phyloP scores from a whole-genome alignment of 2,113 vertebrate genomes.

The Peromyscus californicus region DNA sequence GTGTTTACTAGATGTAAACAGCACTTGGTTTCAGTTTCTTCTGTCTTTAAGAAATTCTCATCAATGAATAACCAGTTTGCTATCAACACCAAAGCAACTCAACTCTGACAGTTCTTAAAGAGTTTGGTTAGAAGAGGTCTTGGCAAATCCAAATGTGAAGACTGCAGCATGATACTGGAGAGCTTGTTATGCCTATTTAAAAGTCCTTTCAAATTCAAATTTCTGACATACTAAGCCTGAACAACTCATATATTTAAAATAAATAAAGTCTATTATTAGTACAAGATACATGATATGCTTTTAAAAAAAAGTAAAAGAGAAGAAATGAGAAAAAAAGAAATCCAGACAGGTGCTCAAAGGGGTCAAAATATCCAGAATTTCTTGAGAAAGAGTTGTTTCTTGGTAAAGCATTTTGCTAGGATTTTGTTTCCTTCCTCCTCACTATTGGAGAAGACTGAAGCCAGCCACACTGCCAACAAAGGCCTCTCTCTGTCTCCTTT shows the following conservation, averaged over 20 bases:
- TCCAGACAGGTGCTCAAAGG: not conserved
- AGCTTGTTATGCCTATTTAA: constrained; percentile 5
- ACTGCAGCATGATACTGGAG: not conserved
- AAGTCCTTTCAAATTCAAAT: constrained; percentile 43
- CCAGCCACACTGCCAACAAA: constrained; percentile 77
- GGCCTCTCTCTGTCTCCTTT: constrained; percentile 68
- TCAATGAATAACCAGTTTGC: constrained; percentile 5
- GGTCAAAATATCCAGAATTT: constrained; percentile 28
- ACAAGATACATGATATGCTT: not conserved
- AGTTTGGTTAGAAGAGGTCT: constrained; percentile 1
- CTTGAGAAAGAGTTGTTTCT: constrained; percentile 21
- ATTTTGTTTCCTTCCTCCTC: constrained; percentile 85
- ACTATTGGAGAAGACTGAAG: constrained; percentile 79
- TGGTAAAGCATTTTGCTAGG: constrained; percentile 58
- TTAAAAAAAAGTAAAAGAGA: not conserved
- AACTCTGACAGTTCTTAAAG: not conserved
- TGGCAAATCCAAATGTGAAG: constrained; percentile 12
- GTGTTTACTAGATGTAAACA: constrained; percentile 35
- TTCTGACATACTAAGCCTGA: constrained; percentile 30
- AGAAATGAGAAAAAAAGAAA: constrained; percentile 51
- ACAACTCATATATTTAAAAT: constrained; percentile 20
- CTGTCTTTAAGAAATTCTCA: constrained; percentile 1
- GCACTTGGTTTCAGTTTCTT: constrained; percentile 53
- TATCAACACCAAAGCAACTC: not conserved
- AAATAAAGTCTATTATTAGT: not conserved